Percentiles rank a stretch among this genome's conserved stretches.
phyloP scores from a whole-genome alignment of 2,113 vertebrate species.

The Corythaeola cristata region DNA sequence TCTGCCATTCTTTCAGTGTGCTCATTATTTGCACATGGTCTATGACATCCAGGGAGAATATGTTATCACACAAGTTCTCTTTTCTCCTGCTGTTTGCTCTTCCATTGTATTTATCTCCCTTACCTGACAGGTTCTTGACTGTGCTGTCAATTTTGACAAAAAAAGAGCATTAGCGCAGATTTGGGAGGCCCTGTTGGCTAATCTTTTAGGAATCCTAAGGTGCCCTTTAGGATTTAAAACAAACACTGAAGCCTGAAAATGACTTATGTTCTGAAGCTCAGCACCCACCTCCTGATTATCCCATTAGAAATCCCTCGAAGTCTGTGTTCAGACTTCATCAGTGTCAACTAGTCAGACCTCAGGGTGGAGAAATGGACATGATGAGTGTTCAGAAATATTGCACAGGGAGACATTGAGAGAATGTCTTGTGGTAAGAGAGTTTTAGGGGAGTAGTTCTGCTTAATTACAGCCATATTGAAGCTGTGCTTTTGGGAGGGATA shows the following conservation, averaged over 20 bases:
- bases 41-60: slow-evolving; percentile 56
- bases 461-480: slow-evolving; percentile 23
- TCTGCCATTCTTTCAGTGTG: slow-evolving; percentile 55
- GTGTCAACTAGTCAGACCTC: slow-evolving; percentile 19
- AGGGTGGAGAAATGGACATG: slow-evolving; percentile 30
- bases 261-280: slow-evolving; percentile 13
- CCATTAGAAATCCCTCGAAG: slow-evolving; percentile 45
- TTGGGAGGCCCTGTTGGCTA: background rate
- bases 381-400: slow-evolving; percentile 46
- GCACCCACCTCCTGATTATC: slow-evolving; percentile 42
- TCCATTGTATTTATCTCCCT: slow-evolving; percentile 16
- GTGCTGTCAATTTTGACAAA: background rate
- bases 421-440: slow-evolving; percentile 34
- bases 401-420: slow-evolving; percentile 21
- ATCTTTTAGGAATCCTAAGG: slow-evolving; percentile 18
- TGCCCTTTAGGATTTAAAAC: slow-evolving; percentile 33
- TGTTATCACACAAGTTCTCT: slow-evolving; percentile 11
- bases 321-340: slow-evolving; percentile 48
- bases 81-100: slow-evolving; percentile 21
- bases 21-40: slow-evolving; percentile 67
- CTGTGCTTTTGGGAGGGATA: background rate
- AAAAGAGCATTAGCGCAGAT: background rate
- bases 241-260: slow-evolving; percentile 14
- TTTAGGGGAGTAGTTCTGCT: slow-evolving; percentile 29
- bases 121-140: background rate